These are phyloP conservation scores for Thunnus maccoyii DNA, from an alignment of 2,113 vertebrate genomes.

Conservation along the genomic window DNA sequence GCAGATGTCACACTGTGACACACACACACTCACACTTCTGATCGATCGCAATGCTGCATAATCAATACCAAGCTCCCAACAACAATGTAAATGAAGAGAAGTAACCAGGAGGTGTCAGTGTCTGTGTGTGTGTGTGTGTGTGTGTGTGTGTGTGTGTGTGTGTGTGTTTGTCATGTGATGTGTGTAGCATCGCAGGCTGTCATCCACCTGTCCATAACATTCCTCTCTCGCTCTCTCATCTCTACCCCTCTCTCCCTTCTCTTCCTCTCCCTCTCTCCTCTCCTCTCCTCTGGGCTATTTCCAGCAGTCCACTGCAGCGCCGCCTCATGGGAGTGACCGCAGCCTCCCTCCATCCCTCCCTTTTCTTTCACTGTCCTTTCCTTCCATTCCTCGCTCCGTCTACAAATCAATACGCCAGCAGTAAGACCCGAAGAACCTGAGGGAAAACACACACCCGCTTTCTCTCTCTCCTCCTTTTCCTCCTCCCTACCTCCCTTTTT, in stretches of 20 bases:
- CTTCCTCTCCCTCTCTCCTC: slow-evolving; percentile 22
- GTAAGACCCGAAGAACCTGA: slow-evolving; percentile 71
- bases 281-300: slow-evolving; percentile 73
- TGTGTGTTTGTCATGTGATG: slow-evolving; percentile 24
- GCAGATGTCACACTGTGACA: slow-evolving; percentile 85
- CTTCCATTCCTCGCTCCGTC: slow-evolving; percentile 61
- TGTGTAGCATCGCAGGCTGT: slow-evolving; percentile 24
- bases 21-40: slow-evolving; percentile 85
- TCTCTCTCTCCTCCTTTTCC: not conserved
- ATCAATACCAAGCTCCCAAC: slow-evolving; percentile 86
- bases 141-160: not conserved
- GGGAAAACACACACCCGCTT: slow-evolving; percentile 59
- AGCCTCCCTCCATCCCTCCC: slow-evolving; percentile 54
- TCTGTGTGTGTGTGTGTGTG: not conserved
- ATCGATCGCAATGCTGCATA: slow-evolving; percentile 86
- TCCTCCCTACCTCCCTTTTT: not conserved
- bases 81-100: slow-evolving; percentile 83
- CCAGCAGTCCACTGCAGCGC: slow-evolving; percentile 78
- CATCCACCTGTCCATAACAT: slow-evolving; percentile 33
- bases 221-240: slow-evolving; percentile 40
- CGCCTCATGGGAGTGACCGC: slow-evolving; percentile 73
- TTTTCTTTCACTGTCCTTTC: slow-evolving; percentile 59
- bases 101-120: slow-evolving; percentile 71
- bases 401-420: slow-evolving; percentile 82
- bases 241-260: not conserved